These are phyloP conservation scores for Dicentrarchus labrax DNA, from an alignment of 2,113 vertebrate genomes.

Conservation along the genomic window DNA sequence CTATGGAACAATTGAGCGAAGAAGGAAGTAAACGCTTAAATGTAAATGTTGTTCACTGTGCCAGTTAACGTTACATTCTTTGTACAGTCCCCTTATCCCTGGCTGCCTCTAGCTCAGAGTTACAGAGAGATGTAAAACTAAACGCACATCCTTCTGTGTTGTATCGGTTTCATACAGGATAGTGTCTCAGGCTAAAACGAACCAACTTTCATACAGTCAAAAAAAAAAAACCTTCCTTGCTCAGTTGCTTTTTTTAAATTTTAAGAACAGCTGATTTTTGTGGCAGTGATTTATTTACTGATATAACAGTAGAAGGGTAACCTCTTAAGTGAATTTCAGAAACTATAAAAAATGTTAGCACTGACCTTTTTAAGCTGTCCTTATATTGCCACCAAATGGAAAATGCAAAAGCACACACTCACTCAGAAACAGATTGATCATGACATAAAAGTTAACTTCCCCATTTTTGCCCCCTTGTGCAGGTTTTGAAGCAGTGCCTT, in stretches of 20 bases:
- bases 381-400: neutral
- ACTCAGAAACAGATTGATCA: neutral
- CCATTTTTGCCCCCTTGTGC: neutral
- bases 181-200: no score
- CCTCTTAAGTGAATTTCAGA: neutral
- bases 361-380: neutral
- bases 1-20: neutral
- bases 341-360: neutral
- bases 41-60: neutral
- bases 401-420: neutral
- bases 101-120: neutral
- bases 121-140: neutral
- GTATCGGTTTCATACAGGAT: neutral
- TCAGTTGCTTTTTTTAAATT: neutral
- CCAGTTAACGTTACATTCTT: neutral
- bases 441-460: neutral
- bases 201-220: neutral
- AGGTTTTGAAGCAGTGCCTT: slow-evolving; percentile 83
- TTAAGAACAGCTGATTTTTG: neutral
- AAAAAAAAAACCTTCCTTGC: neutral
- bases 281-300: neutral
- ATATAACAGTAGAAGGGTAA: neutral
- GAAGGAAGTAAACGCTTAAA: neutral
- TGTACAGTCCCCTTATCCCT: neutral
- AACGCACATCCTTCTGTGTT: no score